Percentiles rank a stretch among this genome's conserved stretches.
phyloP scores from a whole-genome alignment of 2,888 invertebrate genomes.

The Agrilus biguttatus region DNA sequence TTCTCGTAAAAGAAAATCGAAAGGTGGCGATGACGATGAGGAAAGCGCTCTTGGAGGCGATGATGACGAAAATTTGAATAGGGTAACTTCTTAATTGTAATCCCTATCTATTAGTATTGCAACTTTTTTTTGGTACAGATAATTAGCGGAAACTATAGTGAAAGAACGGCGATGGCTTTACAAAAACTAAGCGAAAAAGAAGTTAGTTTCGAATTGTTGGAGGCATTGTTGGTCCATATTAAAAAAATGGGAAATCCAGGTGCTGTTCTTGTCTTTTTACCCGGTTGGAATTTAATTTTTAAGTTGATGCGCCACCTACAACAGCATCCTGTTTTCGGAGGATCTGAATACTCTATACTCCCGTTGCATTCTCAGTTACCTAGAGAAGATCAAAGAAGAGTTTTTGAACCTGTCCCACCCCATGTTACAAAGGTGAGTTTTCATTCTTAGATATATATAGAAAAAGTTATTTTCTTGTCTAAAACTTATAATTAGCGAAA shows the following conservation, averaged over 20 bases:
- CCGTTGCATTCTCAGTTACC: constrained; percentile 98
- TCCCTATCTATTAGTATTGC: not conserved
- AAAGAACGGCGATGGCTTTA: constrained; percentile 55
- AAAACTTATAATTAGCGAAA: not conserved
- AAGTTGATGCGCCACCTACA: constrained; percentile 76
- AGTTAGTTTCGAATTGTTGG: constrained; percentile 83
- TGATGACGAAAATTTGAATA: constrained; percentile 59
- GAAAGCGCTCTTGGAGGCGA: constrained; percentile 38
- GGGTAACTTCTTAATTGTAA: constrained; percentile 27
- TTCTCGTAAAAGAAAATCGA: constrained; percentile 52
- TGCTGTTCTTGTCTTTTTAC: constrained; percentile 83
- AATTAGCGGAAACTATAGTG: constrained; percentile 34
- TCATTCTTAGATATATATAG: not conserved
- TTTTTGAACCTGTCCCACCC: constrained; percentile 75
- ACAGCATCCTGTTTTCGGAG: constrained; percentile 45
- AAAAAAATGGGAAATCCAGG: constrained; percentile 51
- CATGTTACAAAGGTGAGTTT: constrained; percentile 65
- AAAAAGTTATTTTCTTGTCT: not conserved
- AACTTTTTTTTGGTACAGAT: constrained; percentile 14
- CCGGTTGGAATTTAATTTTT: constrained; percentile 96
- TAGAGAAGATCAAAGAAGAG: constrained; percentile 83
- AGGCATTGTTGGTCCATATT: constrained; percentile 57
- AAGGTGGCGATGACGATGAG: constrained; percentile 41
- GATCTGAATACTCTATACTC: constrained; percentile 56
- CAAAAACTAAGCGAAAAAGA: constrained; percentile 76